phyloP scores from a whole-genome alignment of 64 coral and sea anemone genomes.

The Montipora foliosa region DNA sequence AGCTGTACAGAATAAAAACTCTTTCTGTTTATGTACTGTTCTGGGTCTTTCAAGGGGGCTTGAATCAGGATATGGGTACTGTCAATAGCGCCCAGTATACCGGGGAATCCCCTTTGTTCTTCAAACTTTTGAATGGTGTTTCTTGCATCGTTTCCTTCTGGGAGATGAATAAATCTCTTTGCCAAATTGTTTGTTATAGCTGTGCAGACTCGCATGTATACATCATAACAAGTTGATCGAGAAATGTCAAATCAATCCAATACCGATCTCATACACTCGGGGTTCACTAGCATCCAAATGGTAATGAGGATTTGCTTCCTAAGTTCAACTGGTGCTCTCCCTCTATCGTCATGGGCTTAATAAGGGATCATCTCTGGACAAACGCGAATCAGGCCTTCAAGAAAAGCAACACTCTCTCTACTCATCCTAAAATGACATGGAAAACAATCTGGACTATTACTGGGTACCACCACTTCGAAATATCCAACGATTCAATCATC shows the following conservation, averaged over 20 bases:
- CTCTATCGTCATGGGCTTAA: slow-evolving; percentile 24
- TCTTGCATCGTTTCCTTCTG: slow-evolving; percentile 5
- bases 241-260: slow-evolving; percentile 40
- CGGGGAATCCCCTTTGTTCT: slow-evolving; percentile 37
- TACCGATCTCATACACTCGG: slow-evolving; percentile 2
- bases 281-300: slow-evolving; percentile 48
- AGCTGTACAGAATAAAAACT: slow-evolving; percentile 60
- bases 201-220: slow-evolving; percentile 18
- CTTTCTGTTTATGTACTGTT: slow-evolving; percentile 65
- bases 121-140: slow-evolving; percentile 58
- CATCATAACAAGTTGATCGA: slow-evolving; percentile 33
- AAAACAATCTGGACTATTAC: slow-evolving; percentile 38
- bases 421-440: slow-evolving; percentile 50
- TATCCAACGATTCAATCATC: slow-evolving; percentile 28
- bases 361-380: slow-evolving; percentile 58
- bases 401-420: slow-evolving; percentile 34
- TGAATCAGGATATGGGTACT: slow-evolving; percentile 46
- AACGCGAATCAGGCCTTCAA: slow-evolving; percentile 10
- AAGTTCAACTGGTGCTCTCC: slow-evolving; percentile 39
- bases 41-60: slow-evolving; percentile 43
- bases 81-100: slow-evolving; percentile 55
- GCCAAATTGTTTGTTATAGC: slow-evolving; percentile 15
- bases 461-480: slow-evolving; percentile 45
- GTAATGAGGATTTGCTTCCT: slow-evolving; percentile 47
- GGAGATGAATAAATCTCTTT: slow-evolving; percentile 32